These are phyloP conservation scores for Tachysurus vachellii DNA, from an alignment of 2,113 vertebrate species.

Conservation along the genomic window DNA sequence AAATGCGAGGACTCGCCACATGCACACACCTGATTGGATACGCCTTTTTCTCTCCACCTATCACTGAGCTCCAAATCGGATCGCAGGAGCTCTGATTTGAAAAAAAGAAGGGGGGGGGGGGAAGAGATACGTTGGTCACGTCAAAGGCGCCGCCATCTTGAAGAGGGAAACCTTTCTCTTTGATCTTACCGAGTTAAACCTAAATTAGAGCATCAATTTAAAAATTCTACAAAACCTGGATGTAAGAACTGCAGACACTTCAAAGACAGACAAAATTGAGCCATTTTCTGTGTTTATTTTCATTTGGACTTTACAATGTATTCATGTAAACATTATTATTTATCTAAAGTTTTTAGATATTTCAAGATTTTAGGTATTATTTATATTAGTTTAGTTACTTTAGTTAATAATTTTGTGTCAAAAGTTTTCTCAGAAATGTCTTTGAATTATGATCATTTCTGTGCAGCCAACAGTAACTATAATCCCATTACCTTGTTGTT, in stretches of 20 bases:
- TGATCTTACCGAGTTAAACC: background rate
- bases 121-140: background rate
- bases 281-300: background rate
- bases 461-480: background rate
- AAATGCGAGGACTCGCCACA: background rate
- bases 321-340: background rate
- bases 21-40: background rate
- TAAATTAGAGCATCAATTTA: background rate
- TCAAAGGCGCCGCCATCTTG: slow-evolving; percentile 2
- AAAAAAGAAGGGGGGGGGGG: background rate
- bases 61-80: background rate
- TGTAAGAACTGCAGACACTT: too few relatives aligned
- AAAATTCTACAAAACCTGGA: background rate
- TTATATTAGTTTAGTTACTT: background rate
- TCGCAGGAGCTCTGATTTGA: background rate
- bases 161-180: background rate
- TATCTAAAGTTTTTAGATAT: background rate
- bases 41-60: background rate
- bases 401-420: background rate
- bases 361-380: too few relatives aligned
- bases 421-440: background rate
- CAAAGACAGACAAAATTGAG: background rate
- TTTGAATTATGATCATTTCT: background rate
- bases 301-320: background rate
- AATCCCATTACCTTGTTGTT: background rate